Percentiles rank a stretch among this genome's conserved stretches.
Conservation (phyloP, 2,113 vertebrate genomes). For the Tapirus terrestris region DNA sequence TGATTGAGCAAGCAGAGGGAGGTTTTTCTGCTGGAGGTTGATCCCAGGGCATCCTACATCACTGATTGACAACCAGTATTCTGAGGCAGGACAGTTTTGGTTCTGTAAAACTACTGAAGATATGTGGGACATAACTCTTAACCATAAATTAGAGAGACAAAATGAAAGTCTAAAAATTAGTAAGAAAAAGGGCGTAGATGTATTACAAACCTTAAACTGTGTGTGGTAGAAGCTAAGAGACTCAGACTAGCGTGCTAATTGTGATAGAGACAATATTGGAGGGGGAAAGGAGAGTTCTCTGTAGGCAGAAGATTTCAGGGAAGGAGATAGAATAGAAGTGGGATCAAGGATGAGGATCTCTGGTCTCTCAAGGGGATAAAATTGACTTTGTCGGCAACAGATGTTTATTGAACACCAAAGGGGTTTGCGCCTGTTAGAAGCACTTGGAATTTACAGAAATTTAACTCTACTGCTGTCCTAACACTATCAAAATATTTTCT, state of each 20-base stretch:
- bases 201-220: neutral
- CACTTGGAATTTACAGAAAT: neutral
- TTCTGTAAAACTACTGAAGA: neutral
- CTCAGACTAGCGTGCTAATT: neutral
- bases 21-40: neutral
- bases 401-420: neutral
- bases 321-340: neutral
- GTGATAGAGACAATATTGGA: neutral
- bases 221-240: neutral
- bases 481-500: slow-evolving; percentile 25
- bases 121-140: neutral
- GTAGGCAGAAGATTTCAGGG: neutral
- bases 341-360: neutral
- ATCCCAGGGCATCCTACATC: neutral
- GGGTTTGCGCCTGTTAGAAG: neutral
- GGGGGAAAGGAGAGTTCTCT: neutral
- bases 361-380: neutral
- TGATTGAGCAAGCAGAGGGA: neutral
- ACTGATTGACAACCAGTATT: neutral
- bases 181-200: neutral
- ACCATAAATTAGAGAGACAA: neutral
- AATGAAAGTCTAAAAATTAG: neutral
- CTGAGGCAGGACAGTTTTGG: neutral
- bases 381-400: neutral
- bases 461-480: neutral